These are phyloP conservation scores for Cichlasoma orientale DNA, from an alignment of 2,797 vertebrate genomes.

Conservation along the genomic window DNA sequence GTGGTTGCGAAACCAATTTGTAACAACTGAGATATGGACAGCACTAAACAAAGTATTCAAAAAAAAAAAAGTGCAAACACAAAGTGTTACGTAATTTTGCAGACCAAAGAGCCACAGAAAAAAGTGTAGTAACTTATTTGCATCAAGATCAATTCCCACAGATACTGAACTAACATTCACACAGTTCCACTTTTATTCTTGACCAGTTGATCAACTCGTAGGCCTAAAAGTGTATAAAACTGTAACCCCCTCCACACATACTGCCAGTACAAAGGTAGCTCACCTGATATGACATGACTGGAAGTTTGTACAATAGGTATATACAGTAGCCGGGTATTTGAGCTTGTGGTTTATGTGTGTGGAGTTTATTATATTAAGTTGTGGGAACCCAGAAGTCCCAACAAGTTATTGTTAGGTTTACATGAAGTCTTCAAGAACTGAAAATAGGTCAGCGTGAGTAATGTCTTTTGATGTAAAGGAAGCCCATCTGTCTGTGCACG, in stretches of 20 bases:
- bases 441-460: not conserved
- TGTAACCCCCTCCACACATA: no score
- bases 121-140: not conserved
- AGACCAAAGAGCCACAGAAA: not conserved
- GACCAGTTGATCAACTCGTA: not conserved
- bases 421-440: not conserved
- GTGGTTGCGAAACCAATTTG: not conserved
- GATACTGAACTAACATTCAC: not conserved
- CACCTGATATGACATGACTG: not conserved
- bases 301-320: not conserved
- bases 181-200: not conserved
- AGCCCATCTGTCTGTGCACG: not conserved
- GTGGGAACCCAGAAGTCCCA: not conserved
- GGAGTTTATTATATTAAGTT: not conserved
- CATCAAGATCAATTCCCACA: not conserved
- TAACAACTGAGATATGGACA: not conserved
- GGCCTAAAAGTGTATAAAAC: no score
- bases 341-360: constrained; percentile 2
- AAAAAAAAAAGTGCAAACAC: not conserved
- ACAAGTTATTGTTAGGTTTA: not conserved
- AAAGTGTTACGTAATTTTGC: not conserved
- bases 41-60: not conserved
- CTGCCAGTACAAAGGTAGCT: not conserved
- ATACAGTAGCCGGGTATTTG: not conserved
- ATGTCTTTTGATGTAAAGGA: not conserved